Evolutionary conservation across 2,797 vertebrate genomes (phyloP), one percentile per base, ranked within the genome.

Genomic region (Anguilla pacifica): DNA sequence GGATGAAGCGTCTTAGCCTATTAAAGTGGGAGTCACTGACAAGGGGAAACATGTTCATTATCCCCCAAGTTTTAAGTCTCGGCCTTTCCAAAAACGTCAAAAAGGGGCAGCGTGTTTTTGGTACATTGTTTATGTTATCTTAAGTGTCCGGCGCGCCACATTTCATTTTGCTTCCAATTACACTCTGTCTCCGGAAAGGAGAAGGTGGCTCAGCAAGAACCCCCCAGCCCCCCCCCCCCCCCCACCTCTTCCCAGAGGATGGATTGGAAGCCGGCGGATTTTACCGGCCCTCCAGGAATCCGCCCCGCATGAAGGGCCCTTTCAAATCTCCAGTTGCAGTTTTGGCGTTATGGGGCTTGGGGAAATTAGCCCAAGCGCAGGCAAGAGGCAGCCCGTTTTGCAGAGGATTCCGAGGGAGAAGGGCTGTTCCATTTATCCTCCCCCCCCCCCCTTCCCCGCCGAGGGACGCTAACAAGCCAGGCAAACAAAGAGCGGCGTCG

Each of bases 331-430:
- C 64, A 89, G 39, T 87, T 90, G 86, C 91, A 87, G 90, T 67
- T 53, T 88, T 49, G 53, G 88, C 19, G 72, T 89, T 92, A 90
- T 85, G 89, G 84, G 49, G 7, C 70, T 87, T 89, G 90, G 9
- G 74, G 86, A 91, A 91, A 94, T 95, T 93, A 94, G 92, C 90
- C 89, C 87, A 74, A 90, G 88, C 82, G 85, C 85, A 91, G 90
- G 83, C 11, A 15, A 93, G 93, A 91, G 85, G 91, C 90, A 90
- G 89, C 85, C 90, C 90, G 91, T 94, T 93, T 67, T 93, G 89
- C 92, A 87, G 91, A 91, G 91, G 88, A 88, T 89, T 55, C 82
- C 67, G 79, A 74, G 82, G 0, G 90, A 35, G 91, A 92, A 9
- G 88, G 91, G 89, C 88, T 91, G 90, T 91, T 53, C 88, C 88